Conservation (phyloP, 2,113 vertebrate genomes). For the Polyodon spathula region DNA sequence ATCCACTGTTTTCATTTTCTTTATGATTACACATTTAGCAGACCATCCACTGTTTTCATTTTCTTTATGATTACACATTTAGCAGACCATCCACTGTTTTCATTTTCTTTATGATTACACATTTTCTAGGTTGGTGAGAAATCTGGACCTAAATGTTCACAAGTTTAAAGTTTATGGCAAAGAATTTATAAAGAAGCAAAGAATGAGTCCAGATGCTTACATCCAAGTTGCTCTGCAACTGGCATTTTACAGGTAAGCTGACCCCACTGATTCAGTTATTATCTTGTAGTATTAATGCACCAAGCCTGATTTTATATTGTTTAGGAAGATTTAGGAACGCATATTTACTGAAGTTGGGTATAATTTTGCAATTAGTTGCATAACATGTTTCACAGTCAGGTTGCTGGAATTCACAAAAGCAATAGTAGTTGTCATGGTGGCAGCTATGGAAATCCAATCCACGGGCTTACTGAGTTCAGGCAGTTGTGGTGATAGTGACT, state of each 20-base stretch:
- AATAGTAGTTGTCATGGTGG: too few relatives aligned
- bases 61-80: too few relatives aligned
- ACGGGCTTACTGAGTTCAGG: too few relatives aligned
- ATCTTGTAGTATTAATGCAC: not conserved
- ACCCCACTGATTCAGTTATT: not conserved
- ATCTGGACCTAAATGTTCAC: slow-evolving; percentile 77
- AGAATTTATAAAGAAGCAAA: slow-evolving; percentile 87
- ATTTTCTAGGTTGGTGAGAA: slow-evolving; percentile 66
- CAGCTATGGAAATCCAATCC: too few relatives aligned
- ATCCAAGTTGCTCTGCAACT: slow-evolving; percentile 87
- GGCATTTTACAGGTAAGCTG: slow-evolving; percentile 78
- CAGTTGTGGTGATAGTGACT: too few relatives aligned
- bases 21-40: too few relatives aligned
- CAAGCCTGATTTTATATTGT: not conserved
- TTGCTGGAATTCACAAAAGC: too few relatives aligned
- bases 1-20: too few relatives aligned
- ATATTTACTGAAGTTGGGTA: not conserved
- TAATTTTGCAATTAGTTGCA: too few relatives aligned
- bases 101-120: not conserved
- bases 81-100: not conserved
- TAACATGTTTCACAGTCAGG: too few relatives aligned
- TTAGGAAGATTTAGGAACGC: not conserved
- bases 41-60: too few relatives aligned
- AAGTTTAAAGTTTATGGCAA: slow-evolving; percentile 81
- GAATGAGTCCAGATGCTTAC: slow-evolving; percentile 86